Evolutionary conservation across 2,888 invertebrate species (phyloP), one percentile per base, ranked within the genome.

Genomic region (Halictus quadricinctus): DNA sequence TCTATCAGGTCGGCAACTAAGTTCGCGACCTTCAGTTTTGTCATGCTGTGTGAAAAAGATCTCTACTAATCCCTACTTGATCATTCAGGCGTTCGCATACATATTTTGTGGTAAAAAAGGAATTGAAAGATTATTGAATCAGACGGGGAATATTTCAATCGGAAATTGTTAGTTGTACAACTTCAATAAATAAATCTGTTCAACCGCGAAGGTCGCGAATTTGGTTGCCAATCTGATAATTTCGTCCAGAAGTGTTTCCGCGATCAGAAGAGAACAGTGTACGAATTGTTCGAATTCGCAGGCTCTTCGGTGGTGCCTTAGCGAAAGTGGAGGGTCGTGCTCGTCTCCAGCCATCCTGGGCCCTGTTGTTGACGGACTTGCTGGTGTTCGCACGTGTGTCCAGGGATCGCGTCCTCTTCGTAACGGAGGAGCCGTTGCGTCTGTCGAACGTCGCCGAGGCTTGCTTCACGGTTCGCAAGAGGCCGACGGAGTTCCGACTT

Each of bases 321-420:
- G 97, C 97, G 18, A 96, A 97, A 87, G 97, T 98, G 2, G 98
- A 98, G 95, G 98, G 98, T 0, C 96, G 98, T 72, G 96, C 97
- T 2, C 92, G 94, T 13, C 96, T 97, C 46, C 96, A 97, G 85
- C 97, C 98, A 0, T 98, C 97, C 93, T 98, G 98, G 98, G 97
- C 98, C 0, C 95, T 98, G 81, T 95, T 98, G 72, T 97, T 98
- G 93, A 97, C 97, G 90, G 98, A 98, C 94, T 96, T 98, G 73
- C 96, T 98, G 18, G 96, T 98, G 8, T 98, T 98, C 93, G 97
- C 98, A 70, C 97, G 98, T 89, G 97, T 98, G 43, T 98, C 98
- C 78, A 96, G 98, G 78, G 98, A 98, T 94, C 95, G 98, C 48
- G 98, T 98, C 21, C 95, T 98, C 54, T 98, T 98, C 93, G 97